phyloP scores from a whole-genome alignment of 1,140 invertebrate species.

The Cephus cinctus region DNA sequence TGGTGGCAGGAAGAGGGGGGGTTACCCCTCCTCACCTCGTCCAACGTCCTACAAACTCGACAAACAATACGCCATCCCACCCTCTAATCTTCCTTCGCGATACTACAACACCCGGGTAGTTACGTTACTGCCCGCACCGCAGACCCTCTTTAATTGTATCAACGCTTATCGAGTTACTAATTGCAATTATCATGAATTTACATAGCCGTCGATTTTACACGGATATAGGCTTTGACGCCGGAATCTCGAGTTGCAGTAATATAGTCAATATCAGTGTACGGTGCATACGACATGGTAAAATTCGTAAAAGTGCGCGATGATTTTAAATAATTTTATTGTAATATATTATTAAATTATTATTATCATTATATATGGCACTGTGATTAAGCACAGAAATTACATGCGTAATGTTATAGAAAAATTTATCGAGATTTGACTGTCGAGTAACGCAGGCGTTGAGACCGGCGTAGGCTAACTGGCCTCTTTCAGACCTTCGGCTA shows the following conservation, averaged over 20 bases:
- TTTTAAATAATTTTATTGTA: neutral
- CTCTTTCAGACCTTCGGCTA: no score
- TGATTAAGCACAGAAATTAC: no score
- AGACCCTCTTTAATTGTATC: conserved; percentile 2
- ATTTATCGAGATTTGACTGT: no score
- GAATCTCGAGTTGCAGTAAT: neutral
- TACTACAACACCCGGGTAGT: conserved; percentile 1
- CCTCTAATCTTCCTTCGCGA: conserved; percentile 1
- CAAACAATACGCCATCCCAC: conserved; percentile 8
- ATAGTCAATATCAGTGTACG: neutral
- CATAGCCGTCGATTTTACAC: neutral
- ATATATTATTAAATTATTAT: neutral
- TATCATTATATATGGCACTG: no score
- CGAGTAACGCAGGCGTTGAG: no score
- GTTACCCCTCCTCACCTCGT: neutral
- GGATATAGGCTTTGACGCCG: neutral
- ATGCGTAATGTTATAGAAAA: no score
- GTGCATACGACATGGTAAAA: neutral
- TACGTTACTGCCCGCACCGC: neutral
- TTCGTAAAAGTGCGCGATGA: neutral
- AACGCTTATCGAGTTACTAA: conserved; percentile 4
- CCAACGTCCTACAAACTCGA: neutral
- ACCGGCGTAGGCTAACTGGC: no score
- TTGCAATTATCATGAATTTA: neutral
- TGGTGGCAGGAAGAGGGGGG: no score